Base-by-base conservation (phyloP, 2,888 invertebrate species). In the Eupeodes luniger region DNA sequence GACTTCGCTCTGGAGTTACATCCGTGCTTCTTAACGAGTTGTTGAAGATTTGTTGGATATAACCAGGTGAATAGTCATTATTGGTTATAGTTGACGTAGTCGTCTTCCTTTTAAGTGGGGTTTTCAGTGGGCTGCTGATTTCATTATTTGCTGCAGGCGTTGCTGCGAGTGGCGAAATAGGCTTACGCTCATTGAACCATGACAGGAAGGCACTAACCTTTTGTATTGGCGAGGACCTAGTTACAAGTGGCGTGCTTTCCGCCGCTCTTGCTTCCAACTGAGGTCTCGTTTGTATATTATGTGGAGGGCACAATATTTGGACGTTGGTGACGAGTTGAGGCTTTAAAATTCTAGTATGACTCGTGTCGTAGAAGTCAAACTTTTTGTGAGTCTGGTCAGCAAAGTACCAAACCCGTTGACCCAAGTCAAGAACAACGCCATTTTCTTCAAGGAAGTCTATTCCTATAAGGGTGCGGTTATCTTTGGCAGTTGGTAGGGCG, bases 361-460 rank as follows among this genome's bases (percentile, higher is more conserved):
- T 10, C 3, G 40, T 47, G 5, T 77, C 82, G 12, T 59, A 83
- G 12, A 83, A 83, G 7, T 83, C 66, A 40, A 67, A 67, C 1
- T 5, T n/a, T 51, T 66, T 67, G 2, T 75, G 27, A 2, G 6
- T 11, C 5, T 75, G 57, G 16, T 75, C 75, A 0, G 74, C 49
- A 34, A 78, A 83, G 1, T 78, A 74, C 83, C 72, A 78, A 1
- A 78, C 11, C 9, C 78, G 19, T 78, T 78, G 83, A 10, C 77
- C 72, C 40, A 78, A 16, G 34, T 74, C 72, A 1, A 74, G 40
- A 0, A 83, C 53, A 2, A 83, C 14, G 40, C 77, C 59, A 12
- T 72, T 82, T 57, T 77, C n/a, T 34, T 82, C 83, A 1, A 83
- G 57, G n/a, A 83, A 83, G 12, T 83, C 77, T 10, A 78, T 83